Evolutionary conservation across 2,113 vertebrate genomes (phyloP).

Genomic region (Prionailurus bengalensis): DNA sequence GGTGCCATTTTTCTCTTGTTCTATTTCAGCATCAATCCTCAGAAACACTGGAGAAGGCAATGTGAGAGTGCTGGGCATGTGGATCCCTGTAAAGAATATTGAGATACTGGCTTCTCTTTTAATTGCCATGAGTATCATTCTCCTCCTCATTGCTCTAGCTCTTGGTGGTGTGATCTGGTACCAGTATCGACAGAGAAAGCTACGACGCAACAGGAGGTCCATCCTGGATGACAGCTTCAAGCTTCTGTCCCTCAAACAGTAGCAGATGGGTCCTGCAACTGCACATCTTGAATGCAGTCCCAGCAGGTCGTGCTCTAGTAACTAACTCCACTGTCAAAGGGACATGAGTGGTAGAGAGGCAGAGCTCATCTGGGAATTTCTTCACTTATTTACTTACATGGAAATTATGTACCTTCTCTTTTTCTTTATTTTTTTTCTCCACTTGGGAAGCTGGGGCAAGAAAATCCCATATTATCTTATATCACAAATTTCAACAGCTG

Average conservation of each 20-base stretch:
- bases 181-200: conserved; percentile 82
- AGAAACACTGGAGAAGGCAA: conserved; percentile 65
- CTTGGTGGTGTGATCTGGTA: conserved; percentile 83
- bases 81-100: conserved; percentile 72
- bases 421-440: conserved; percentile 54
- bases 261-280: not conserved
- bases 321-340: not conserved
- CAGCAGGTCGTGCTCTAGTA: not conserved
- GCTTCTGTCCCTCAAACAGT: conserved; percentile 83
- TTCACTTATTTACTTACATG: conserved; percentile 78
- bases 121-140: conserved; percentile 66
- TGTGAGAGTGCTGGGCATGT: conserved; percentile 84
- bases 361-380: conserved; percentile 28
- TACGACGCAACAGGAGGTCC: conserved; percentile 88
- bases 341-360: not conserved
- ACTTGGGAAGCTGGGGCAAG: not conserved
- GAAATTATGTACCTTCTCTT: not conserved
- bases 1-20: conserved; percentile 40
- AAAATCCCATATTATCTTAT: not conserved
- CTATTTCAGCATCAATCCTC: conserved; percentile 60
- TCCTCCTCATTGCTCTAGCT: conserved; percentile 76
- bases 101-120: conserved; percentile 81
- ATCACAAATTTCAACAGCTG: conserved; percentile 45
- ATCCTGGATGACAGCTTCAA: conserved; percentile 90
- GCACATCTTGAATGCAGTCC: not conserved